These are phyloP conservation scores for Rhinichthys osculus DNA, from an alignment of 2,797 vertebrate species.

Conservation along the genomic window DNA sequence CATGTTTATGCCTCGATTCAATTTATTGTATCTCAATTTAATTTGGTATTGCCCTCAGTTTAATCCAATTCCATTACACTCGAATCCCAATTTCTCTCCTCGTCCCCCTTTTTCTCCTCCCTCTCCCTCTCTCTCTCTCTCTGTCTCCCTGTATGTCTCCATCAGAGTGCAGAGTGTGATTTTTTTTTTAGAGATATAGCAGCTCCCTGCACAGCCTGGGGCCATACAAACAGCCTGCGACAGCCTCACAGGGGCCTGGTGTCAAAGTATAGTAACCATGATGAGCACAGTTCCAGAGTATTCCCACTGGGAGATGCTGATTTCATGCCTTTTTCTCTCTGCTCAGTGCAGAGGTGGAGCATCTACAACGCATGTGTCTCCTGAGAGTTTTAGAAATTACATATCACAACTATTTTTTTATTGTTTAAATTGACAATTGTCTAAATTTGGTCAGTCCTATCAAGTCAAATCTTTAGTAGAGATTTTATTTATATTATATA, in stretches of 20 bases:
- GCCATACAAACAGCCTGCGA: slow-evolving; percentile 65
- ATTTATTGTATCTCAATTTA: slow-evolving; percentile 5
- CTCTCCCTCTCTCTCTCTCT: neutral
- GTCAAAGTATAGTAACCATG: slow-evolving; percentile 54
- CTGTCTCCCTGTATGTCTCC: slow-evolving; percentile 17
- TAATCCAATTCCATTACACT: neutral
- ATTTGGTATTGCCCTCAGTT: slow-evolving; percentile 14
- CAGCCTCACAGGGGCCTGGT: slow-evolving; percentile 51
- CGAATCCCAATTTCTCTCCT: neutral
- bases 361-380: neutral
- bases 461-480: neutral
- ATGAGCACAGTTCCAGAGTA: slow-evolving; percentile 39
- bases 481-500: neutral
- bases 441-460: neutral
- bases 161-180: slow-evolving; percentile 57
- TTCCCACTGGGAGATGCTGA: slow-evolving; percentile 26
- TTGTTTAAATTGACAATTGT: too few relatives aligned
- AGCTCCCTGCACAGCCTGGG: slow-evolving; percentile 63
- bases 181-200: slow-evolving; percentile 67
- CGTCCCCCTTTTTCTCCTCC: neutral
- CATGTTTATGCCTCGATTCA: neutral
- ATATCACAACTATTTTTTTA: neutral
- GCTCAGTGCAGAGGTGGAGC: slow-evolving; percentile 32
- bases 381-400: slow-evolving; percentile 8
- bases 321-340: slow-evolving; percentile 34